These are phyloP conservation scores for Coreius guichenoti DNA, from an alignment of 2,797 vertebrate genomes.

Conservation along the genomic window DNA sequence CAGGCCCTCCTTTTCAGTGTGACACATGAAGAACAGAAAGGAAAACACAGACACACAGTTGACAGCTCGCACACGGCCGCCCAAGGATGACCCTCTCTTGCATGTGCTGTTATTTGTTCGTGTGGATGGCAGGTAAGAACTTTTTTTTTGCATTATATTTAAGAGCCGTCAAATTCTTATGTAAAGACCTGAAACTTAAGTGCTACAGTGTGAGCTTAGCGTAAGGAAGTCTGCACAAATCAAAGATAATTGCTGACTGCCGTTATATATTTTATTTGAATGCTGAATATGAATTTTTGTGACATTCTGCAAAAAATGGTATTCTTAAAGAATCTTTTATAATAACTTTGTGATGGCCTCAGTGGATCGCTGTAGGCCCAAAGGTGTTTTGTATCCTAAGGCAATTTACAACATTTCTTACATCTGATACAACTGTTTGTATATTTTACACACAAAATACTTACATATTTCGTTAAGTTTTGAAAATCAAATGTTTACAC, in stretches of 20 bases:
- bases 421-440: not conserved
- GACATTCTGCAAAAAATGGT: not conserved
- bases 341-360: not conserved
- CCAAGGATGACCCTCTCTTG: constrained; percentile 51
- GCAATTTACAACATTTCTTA: not conserved
- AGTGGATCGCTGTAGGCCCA: not conserved
- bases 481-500: not conserved
- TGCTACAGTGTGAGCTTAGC: not conserved
- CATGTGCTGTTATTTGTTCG: constrained; percentile 20
- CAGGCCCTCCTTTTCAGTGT: constrained; percentile 55
- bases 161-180: not conserved
- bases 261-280: not conserved
- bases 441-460: not conserved
- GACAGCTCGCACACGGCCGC: constrained; percentile 24
- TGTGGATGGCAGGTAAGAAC: constrained; percentile 71
- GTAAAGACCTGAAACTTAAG: not conserved
- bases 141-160: not conserved
- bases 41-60: constrained; percentile 32
- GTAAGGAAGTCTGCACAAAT: not conserved
- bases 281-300: not conserved
- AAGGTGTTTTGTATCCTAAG: not conserved
- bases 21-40: constrained; percentile 52
- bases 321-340: not conserved
- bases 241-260: not conserved
- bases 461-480: not conserved